Percentiles rank a stretch among this genome's conserved stretches.
phyloP scores from a whole-genome alignment of 2,113 vertebrate species.

The Proteles cristata region DNA sequence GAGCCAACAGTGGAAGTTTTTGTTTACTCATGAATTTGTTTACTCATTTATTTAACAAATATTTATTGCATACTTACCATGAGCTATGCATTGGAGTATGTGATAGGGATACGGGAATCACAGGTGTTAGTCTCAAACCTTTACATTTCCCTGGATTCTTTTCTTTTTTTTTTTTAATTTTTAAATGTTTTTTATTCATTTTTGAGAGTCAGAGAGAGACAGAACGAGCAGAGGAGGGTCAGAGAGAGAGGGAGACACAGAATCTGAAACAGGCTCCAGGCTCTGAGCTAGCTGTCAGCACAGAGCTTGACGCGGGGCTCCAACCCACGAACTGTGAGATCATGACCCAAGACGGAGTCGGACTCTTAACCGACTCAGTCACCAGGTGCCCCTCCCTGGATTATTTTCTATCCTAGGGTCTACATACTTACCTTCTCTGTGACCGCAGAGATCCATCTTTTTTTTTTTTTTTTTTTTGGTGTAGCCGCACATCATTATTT shows the following conservation, averaged over 20 bases:
- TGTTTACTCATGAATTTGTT: neutral
- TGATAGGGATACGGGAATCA: neutral
- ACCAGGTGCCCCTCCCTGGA: neutral
- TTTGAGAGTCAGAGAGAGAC: no score
- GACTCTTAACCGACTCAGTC: no score
- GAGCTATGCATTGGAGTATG: neutral
- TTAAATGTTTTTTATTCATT: no score
- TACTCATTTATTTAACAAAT: neutral
- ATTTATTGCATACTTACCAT: neutral
- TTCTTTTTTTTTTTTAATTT: neutral
- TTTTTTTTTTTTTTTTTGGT: neutral
- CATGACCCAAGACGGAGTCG: no score
- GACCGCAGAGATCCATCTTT: neutral
- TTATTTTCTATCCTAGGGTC: constrained; percentile 12
- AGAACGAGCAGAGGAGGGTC: no score
- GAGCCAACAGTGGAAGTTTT: neutral
- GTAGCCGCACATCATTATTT: neutral
- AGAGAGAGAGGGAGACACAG: no score
- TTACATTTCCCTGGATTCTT: neutral
- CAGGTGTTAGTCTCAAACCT: neutral
- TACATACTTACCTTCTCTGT: neutral
- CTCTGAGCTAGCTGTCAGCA: no score
- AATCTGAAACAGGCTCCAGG: no score
- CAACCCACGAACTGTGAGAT: no score
- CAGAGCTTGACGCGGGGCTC: no score